Base-by-base conservation (phyloP, 2,113 vertebrate genomes). In the Gorsachius goisagi region DNA sequence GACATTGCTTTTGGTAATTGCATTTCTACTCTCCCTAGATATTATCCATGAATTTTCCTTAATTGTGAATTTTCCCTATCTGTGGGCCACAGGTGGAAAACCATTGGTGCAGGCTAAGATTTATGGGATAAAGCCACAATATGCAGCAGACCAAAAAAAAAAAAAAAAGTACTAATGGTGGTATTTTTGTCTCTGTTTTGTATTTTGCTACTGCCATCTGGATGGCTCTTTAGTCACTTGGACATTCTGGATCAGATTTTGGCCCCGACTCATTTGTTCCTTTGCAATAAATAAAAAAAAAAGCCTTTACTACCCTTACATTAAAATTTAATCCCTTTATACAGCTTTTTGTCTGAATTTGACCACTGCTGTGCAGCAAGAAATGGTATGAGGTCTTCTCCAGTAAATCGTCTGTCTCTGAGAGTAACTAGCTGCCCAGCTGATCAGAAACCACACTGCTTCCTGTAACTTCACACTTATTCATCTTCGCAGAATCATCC, bases 391-490 rank as follows among this genome's bases (percentile, higher is more conserved):
- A 95, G 20, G 60, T 71, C 60, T 80, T 71, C 41, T 82, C 30
- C 73, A 55, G 35, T 78, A 60, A 79, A 44, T 56, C 0, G 0
- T 74, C 80, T 78, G 0, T 95, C 68, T 90, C 49, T 90, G 56
- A 79, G 84, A 75, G 41, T 49, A 93, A n/a, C 78, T 86, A 18
- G 55, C 56, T 86, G 73, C 87, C 87, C 69, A 95, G 82, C 80
- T 95, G 76, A 92, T 87, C 69, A 91, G 78, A 60, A 92, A 76
- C 69, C 44, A 56, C 58, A 13, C 37, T 79, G 77, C 91, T 96
- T 95, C 93, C 92, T 93, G 75, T 86, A 82, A 44, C 73, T 95
- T 97, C 90, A 92, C 96, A 87, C 85, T 95, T 94, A 92, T 45
- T 95, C 83, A 89, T 92, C 89, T 84, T 90, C 58, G 33, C 76